phyloP scores from a whole-genome alignment of 2,888 invertebrate species.

The Cyaniris semiargus region DNA sequence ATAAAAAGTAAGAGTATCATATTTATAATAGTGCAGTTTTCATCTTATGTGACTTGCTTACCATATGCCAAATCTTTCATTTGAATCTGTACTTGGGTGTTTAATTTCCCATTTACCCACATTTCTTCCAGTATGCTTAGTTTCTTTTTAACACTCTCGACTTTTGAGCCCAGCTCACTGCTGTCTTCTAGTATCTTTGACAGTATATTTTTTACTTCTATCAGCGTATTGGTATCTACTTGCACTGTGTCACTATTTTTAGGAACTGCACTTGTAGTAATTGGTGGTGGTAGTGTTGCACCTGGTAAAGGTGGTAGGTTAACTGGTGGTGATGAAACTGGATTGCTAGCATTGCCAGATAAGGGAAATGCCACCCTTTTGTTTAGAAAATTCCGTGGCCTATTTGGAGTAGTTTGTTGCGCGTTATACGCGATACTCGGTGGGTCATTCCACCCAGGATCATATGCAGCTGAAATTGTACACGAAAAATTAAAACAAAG shows the following conservation, averaged over 20 bases:
- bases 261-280: slow-evolving; percentile 35
- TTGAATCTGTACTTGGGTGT: slow-evolving; percentile 65
- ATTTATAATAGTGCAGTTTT: too few species aligned
- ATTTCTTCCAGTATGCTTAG: slow-evolving; percentile 77
- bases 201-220: slow-evolving; percentile 62
- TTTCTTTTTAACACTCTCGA: slow-evolving; percentile 77
- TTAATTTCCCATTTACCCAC: slow-evolving; percentile 80
- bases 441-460: slow-evolving; percentile 82
- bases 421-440: slow-evolving; percentile 73
- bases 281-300: slow-evolving; percentile 38
- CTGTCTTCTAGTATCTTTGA: slow-evolving; percentile 58
- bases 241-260: slow-evolving; percentile 40
- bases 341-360: slow-evolving; percentile 50
- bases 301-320: slow-evolving; percentile 60
- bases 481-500: slow-evolving; percentile 24
- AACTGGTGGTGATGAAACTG: slow-evolving; percentile 45
- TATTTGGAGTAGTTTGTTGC: slow-evolving; percentile 62
- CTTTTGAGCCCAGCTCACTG: slow-evolving; percentile 65
- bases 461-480: slow-evolving; percentile 60
- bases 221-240: slow-evolving; percentile 55
- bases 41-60: slow-evolving; percentile 45
- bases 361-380: slow-evolving; percentile 78
- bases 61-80: slow-evolving; percentile 79
- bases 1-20: too few species aligned
- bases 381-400: slow-evolving; percentile 72